These are phyloP conservation scores for Emberiza fucata DNA, from an alignment of 2,113 vertebrate genomes.

Conservation along the genomic window DNA sequence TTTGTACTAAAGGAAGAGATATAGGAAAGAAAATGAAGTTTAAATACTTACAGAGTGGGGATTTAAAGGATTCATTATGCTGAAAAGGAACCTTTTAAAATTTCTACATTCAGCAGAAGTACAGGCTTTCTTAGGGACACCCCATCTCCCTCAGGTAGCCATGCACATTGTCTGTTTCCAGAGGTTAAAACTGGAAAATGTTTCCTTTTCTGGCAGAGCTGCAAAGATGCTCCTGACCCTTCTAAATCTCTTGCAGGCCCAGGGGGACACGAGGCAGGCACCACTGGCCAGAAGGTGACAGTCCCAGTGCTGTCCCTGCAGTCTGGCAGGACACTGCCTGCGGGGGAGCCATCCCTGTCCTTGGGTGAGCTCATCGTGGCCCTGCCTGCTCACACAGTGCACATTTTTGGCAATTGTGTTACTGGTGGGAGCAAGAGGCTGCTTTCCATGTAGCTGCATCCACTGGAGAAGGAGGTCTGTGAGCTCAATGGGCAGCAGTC, in stretches of 20 bases:
- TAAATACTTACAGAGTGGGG: neutral
- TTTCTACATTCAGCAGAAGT: neutral
- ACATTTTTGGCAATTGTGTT: neutral
- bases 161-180: neutral
- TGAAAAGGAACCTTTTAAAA: neutral
- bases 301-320: neutral
- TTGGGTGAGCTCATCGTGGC: neutral
- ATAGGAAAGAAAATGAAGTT: neutral
- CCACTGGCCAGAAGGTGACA: accelerated
- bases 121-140: neutral
- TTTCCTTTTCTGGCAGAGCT: neutral
- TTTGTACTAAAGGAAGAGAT: neutral
- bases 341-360: accelerated
- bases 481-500: neutral
- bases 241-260: neutral
- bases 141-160: neutral
- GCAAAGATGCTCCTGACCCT: neutral
- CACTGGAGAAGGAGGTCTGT: neutral
- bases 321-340: accelerated
- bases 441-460: neutral
- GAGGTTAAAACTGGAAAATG: neutral
- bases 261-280: too few species aligned
- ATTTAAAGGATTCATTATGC: neutral
- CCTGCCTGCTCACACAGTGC: accelerated
- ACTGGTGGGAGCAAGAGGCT: neutral